A percentile compares a stretch with the other conserved stretches of the same genome.
These are phyloP conservation scores for Oegoconia quadripuncta DNA, from an alignment of 2,888 invertebrate species.

Conservation along the genomic window DNA sequence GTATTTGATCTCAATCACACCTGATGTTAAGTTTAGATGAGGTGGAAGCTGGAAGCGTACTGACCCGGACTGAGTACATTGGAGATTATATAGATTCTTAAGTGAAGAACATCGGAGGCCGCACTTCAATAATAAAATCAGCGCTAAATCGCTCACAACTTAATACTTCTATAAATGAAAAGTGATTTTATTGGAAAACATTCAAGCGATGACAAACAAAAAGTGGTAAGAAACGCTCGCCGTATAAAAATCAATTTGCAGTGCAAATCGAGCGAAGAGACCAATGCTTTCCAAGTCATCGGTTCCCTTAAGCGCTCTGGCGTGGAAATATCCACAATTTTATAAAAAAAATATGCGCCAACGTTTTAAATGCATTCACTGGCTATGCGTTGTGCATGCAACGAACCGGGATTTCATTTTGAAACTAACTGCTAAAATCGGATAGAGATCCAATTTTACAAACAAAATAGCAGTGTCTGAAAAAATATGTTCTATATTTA, in stretches of 20 bases:
- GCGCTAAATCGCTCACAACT: no score
- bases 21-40: no score
- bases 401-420: constrained; percentile 23
- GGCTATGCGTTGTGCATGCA: constrained; percentile 22
- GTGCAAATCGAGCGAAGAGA: constrained; percentile 71
- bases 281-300: constrained; percentile 74
- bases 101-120: no score
- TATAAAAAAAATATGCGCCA: constrained; percentile 44
- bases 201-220: constrained; percentile 39
- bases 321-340: constrained; percentile 64
- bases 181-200: not conserved
- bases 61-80: no score
- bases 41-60: no score
- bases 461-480: no score
- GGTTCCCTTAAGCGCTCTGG: constrained; percentile 56
- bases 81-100: no score
- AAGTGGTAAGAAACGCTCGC: constrained; percentile 31
- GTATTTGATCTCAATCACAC: no score
- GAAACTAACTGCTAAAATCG: constrained; percentile 22
- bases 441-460: no score
- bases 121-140: no score
- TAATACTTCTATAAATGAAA: no score
- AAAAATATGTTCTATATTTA: no score
- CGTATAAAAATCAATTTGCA: constrained; percentile 74
- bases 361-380: constrained; percentile 35